Evolutionary conservation across 2,113 vertebrate species (phyloP).

Genomic region (Alosa alosa): DNA sequence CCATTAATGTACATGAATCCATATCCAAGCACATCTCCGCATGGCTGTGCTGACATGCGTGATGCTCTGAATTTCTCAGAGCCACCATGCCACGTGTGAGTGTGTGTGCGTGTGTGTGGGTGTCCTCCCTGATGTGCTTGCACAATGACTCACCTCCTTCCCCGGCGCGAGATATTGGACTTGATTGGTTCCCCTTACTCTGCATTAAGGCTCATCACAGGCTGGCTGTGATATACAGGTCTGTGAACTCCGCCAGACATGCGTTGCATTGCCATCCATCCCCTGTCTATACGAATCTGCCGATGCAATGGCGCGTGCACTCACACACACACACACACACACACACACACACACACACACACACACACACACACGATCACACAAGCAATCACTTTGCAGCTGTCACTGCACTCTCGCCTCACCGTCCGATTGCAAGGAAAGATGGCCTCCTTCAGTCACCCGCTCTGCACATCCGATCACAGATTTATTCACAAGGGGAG

Average conservation of each 20-base stretch:
- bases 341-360: conserved; percentile 50
- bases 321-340: conserved; percentile 17
- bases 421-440: neutral
- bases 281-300: neutral
- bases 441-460: conserved; percentile 28
- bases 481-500: neutral
- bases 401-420: conserved; percentile 10
- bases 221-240: conserved; percentile 64
- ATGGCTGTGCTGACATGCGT: conserved; percentile 59
- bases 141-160: conserved; percentile 63
- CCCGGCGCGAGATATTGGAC: conserved; percentile 58
- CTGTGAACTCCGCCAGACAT: conserved; percentile 63
- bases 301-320: neutral
- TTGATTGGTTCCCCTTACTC: conserved; percentile 72
- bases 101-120: conserved; percentile 31
- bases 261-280: conserved; percentile 42
- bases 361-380: no score
- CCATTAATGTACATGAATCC: conserved; percentile 60
- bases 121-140: conserved; percentile 63
- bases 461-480: neutral
- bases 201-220: conserved; percentile 68
- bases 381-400: conserved; percentile 25
- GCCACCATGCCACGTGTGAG: conserved; percentile 36
- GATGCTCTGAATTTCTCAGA: conserved; percentile 70
- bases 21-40: conserved; percentile 60